Evolutionary conservation across 2,797 vertebrate species (phyloP), one percentile per base, ranked within the genome.

Genomic region (Sebastiscus albofasciatus): DNA sequence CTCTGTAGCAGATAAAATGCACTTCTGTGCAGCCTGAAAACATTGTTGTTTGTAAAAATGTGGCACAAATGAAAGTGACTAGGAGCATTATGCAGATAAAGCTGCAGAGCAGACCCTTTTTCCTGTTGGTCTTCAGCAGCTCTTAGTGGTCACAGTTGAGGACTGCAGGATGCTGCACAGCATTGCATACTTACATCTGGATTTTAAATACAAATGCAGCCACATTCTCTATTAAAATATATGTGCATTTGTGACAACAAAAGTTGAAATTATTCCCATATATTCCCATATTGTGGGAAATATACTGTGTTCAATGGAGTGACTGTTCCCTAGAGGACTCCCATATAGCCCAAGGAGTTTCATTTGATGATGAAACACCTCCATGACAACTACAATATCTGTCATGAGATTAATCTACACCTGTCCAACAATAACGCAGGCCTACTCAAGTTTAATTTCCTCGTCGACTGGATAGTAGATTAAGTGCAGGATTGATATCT

Each of bases 121-220:
- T 86, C 72, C n/a, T 84, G 68, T 85, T 90, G 67, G 65, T 56
- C 87, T 89, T 82, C 54, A 93, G 88, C 89, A 54, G 86, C 92
- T 70, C 91, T 59, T 60, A 79, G 92, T 94, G 94, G 90, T 72
- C 74, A 71, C 5, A 60, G 6, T 1, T 1, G 4, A 56, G 18
- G 20, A 76, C 10, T 89, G 83, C 88, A 87, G 13, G 61, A 36
- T 18, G 67, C 31, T 62, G 42, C 29, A 42, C 24, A 11, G 4
- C 5, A 27, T 12, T 61, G 2, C 59, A 33, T 18, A 26, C 58
- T 16, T 13, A 24, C 59, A 42, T 52, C 74, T 73, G n/a, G 34
- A 58, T 42, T 66, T 42, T 29, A 13, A 20, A 67, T 8, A 31
- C 33, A 54, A 73, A 56, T 64, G 5, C 29, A 68, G 11, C 9